Evolutionary conservation across 2,113 vertebrate species (phyloP).

Genomic region (Ameiurus melas): DNA sequence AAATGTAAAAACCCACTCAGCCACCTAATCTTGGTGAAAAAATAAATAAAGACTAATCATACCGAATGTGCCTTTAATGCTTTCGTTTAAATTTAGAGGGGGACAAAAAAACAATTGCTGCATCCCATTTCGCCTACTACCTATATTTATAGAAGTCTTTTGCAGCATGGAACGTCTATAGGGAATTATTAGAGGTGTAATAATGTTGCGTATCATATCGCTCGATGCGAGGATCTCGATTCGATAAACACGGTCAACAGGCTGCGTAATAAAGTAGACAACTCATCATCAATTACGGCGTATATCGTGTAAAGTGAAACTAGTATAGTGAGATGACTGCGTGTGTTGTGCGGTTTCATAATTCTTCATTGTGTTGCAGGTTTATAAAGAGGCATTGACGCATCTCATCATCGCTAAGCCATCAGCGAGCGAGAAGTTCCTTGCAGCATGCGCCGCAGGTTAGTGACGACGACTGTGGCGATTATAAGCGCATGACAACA

Average conservation of each 20-base stretch:
- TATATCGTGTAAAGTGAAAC: neutral
- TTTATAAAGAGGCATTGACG: conserved; percentile 80
- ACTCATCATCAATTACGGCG: too few species aligned
- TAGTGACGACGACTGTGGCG: conserved; percentile 56
- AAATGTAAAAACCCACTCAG: neutral
- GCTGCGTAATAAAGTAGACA: too few species aligned
- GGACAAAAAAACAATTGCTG: too few species aligned
- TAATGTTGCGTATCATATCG: too few species aligned
- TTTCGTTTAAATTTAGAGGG: too few species aligned
- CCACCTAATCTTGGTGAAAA: neutral
- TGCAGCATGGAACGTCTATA: too few species aligned
- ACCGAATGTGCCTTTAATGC: neutral
- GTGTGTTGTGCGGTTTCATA: neutral
- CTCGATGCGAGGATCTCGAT: too few species aligned
- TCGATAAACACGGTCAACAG: too few species aligned
- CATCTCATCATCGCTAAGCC: conserved; percentile 85
- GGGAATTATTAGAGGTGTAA: too few species aligned
- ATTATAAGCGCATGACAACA: neutral
- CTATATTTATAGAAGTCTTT: too few species aligned
- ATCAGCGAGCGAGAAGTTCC: conserved; percentile 88
- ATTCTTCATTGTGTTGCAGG: conserved; percentile 67
- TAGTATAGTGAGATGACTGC: neutral
- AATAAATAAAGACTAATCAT: neutral
- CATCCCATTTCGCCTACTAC: too few species aligned
- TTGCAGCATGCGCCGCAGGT: conserved; percentile 93